phyloP scores from a whole-genome alignment of 2,888 invertebrate species.

The Salpingus planirostris region DNA sequence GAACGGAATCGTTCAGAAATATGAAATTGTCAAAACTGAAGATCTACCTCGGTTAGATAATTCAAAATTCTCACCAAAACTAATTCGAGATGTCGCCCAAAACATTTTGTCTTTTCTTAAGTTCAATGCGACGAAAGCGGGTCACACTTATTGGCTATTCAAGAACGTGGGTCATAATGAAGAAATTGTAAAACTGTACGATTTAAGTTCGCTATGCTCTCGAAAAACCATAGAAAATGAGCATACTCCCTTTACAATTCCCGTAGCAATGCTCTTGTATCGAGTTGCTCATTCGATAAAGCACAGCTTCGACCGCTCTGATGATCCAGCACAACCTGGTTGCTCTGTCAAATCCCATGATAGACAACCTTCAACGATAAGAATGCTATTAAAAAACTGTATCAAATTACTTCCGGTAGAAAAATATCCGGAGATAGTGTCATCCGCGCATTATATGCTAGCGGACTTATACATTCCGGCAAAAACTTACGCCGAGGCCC shows the following conservation, averaged over 20 bases:
- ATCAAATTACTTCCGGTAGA: slow-evolving; percentile 66
- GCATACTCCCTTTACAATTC: slow-evolving; percentile 86
- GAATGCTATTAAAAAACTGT: slow-evolving; percentile 74
- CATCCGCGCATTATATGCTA: slow-evolving; percentile 82
- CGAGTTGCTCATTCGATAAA: slow-evolving; percentile 84
- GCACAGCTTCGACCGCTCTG: slow-evolving; percentile 36
- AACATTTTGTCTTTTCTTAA: slow-evolving; percentile 89
- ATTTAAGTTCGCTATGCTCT: slow-evolving; percentile 75
- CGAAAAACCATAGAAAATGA: slow-evolving; percentile 53
- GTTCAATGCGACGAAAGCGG: slow-evolving; percentile 87
- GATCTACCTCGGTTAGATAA: slow-evolving; percentile 82
- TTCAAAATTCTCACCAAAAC: slow-evolving; percentile 78
- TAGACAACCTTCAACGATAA: slow-evolving; percentile 60
- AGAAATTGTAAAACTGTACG: slow-evolving; percentile 89
- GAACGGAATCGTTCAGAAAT: slow-evolving; percentile 83
- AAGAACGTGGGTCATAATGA: slow-evolving; percentile 85
- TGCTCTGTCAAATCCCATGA: too few relatives aligned
- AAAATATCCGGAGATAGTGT: slow-evolving; percentile 78
- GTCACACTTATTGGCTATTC: slow-evolving; percentile 95
- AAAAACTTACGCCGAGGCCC: slow-evolving; percentile 67
- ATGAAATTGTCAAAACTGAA: slow-evolving; percentile 90
- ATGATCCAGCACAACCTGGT: too few relatives aligned
- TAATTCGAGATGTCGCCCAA: slow-evolving; percentile 86
- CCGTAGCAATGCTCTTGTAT: slow-evolving; percentile 86
- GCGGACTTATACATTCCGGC: slow-evolving; percentile 81